Conservation (phyloP, 1,140 invertebrate genomes). For the Orchestia grillus region DNA sequence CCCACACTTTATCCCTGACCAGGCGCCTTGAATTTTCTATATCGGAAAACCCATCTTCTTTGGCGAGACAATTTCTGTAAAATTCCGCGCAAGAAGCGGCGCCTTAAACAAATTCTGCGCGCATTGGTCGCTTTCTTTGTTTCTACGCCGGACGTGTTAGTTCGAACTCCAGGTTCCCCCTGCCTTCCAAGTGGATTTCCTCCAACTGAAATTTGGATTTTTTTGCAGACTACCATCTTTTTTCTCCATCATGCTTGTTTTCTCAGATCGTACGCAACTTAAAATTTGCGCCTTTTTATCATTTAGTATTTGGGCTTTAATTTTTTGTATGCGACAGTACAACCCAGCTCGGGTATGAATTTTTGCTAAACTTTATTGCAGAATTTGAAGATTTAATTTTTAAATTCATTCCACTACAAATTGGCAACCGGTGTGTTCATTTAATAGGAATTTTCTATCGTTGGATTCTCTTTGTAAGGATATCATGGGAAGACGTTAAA, state of each 20-base stretch:
- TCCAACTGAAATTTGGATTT: neutral
- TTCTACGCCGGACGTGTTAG: neutral
- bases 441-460: too few species aligned
- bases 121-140: neutral
- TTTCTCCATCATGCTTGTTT: neutral
- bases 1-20: neutral
- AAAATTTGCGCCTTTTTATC: too few species aligned
- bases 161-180: neutral
- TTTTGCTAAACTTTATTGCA: too few species aligned
- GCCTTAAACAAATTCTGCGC: neutral
- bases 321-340: too few species aligned
- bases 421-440: too few species aligned
- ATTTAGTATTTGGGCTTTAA: too few species aligned
- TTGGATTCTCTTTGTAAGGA: too few species aligned
- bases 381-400: too few species aligned
- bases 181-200: neutral
- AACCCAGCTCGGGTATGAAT: too few species aligned
- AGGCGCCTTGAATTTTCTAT: slow-evolving; percentile 15
- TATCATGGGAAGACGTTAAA: too few species aligned
- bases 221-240: neutral
- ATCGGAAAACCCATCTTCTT: slow-evolving; percentile 32
- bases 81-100: neutral
- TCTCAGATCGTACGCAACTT: neutral
- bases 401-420: too few species aligned
- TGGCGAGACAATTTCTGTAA: neutral